A percentile compares a stretch with the other conserved stretches of the same genome.
These are phyloP conservation scores for Semnornis frantzii DNA, from an alignment of 2,113 vertebrate genomes.

Conservation along the genomic window DNA sequence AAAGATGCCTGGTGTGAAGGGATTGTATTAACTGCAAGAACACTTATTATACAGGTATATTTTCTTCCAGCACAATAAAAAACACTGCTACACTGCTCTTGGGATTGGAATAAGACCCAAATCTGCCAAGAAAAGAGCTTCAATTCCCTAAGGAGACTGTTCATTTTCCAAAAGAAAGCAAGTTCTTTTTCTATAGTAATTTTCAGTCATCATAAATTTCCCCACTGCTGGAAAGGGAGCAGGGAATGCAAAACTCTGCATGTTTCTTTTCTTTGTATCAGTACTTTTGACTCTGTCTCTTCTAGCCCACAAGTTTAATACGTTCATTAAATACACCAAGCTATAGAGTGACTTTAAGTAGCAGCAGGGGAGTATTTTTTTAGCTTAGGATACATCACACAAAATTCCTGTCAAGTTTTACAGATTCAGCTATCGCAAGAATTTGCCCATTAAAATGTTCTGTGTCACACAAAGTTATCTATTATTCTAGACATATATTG, in stretches of 20 bases:
- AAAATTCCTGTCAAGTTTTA: not conserved
- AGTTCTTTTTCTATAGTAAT: not conserved
- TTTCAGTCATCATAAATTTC: slow-evolving; percentile 24
- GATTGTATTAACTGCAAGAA: slow-evolving; percentile 20
- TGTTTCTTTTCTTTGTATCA: slow-evolving; percentile 7
- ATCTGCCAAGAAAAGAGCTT: not conserved
- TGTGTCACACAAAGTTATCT: not conserved
- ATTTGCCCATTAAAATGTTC: not conserved
- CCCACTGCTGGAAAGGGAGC: not conserved
- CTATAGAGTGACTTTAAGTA: not conserved
- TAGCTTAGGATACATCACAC: not conserved
- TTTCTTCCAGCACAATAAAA: slow-evolving; percentile 37
- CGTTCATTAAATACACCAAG: not conserved
- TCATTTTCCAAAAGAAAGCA: not conserved
- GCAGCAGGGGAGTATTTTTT: not conserved
- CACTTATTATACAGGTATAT: not conserved
- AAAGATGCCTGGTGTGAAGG: slow-evolving; percentile 30
- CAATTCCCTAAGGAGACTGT: not conserved
- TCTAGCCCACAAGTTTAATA: not conserved
- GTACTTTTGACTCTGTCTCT: not conserved
- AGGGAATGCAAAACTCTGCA: not conserved
- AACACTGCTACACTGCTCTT: not conserved
- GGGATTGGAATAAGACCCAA: not conserved
- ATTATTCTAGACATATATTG: not conserved
- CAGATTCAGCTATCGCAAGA: not conserved